Conservation (phyloP, 2,113 vertebrate genomes). For the Pelecanus crispus region DNA sequence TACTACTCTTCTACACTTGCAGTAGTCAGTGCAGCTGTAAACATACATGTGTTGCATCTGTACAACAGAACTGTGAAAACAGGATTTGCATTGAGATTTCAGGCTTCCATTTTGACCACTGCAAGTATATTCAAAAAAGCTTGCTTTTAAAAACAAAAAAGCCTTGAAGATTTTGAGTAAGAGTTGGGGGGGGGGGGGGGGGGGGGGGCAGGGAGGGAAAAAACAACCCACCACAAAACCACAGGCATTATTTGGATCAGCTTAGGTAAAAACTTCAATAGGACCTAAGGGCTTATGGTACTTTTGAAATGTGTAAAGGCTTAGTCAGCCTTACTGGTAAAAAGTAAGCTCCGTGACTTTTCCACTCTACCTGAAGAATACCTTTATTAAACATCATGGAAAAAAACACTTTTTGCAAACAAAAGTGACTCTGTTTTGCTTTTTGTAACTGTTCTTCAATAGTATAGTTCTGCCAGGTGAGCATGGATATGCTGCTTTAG, state of each 20-base stretch:
- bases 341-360: not conserved
- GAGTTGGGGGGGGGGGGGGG: no score
- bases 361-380: not conserved
- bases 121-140: not conserved
- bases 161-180: not conserved
- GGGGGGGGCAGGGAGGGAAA: no score
- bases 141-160: not conserved
- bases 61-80: not conserved
- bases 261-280: not conserved
- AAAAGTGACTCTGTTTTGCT: not conserved
- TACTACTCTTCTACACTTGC: not conserved
- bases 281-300: not conserved
- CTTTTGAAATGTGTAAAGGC: not conserved
- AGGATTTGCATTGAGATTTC: not conserved
- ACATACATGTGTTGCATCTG: accelerated
- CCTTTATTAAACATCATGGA: not conserved
- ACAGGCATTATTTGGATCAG: not conserved
- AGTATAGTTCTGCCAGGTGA: not conserved
- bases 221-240: not conserved
- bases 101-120: not conserved
- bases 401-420: not conserved
- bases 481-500: not conserved
- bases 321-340: not conserved
- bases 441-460: not conserved
- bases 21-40: not conserved